Conservation (phyloP, 2,113 vertebrate genomes). For the Spermophilus dauricus region DNA sequence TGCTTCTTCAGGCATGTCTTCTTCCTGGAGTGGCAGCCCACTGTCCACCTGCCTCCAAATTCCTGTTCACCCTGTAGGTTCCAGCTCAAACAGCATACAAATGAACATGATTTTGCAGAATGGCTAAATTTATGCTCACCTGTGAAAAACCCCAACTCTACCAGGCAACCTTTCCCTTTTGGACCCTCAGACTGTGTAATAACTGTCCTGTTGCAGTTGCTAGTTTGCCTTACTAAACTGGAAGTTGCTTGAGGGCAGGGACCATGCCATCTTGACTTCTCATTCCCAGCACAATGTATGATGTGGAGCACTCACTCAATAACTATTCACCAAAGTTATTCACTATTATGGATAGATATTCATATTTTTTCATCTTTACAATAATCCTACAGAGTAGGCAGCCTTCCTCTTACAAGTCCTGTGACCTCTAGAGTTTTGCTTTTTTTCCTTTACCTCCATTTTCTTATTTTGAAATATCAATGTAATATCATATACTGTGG, state of each 20-base stretch:
- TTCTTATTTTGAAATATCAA: no score
- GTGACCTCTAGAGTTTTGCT: neutral
- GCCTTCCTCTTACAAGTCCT: neutral
- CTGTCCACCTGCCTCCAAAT: neutral
- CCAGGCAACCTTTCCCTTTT: neutral
- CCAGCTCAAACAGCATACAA: neutral
- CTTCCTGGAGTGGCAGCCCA: neutral
- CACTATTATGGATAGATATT: no score
- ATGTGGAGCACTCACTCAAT: neutral
- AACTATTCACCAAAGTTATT: neutral
- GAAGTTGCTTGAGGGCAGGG: neutral
- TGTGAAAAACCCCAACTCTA: neutral
- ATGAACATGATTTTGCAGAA: no score
- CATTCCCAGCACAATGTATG: neutral
- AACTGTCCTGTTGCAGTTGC: neutral
- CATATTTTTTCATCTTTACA: neutral
- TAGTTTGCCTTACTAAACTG: neutral
- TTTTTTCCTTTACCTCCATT: neutral
- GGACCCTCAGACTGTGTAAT: neutral
- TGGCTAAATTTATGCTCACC: no score
- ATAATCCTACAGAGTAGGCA: neutral
- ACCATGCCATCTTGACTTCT: neutral
- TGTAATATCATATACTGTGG: no score
- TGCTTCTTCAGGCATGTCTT: no score
- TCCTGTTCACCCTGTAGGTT: neutral